Base-by-base conservation (phyloP, 2,797 vertebrate species). In the Sphenopsis melanotis region DNA sequence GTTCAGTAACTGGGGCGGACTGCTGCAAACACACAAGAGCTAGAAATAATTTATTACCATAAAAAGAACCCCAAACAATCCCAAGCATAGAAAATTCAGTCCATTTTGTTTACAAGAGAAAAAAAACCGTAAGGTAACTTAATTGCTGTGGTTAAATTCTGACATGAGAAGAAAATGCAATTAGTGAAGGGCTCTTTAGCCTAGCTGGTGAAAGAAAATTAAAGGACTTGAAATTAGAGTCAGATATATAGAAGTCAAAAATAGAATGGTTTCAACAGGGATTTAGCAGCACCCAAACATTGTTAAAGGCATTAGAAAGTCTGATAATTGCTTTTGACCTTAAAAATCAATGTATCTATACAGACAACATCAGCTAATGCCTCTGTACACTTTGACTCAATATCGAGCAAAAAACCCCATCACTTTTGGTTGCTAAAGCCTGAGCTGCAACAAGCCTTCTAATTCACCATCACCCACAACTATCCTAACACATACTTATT, bases 211-310 rank as follows among this genome's bases (percentile, higher is more conserved):
- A 72, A 89, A 83, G 29, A 61, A 65, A 87, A 71, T 5, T 23
- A 32, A 53, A 56, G 13, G 15, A 60, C 24, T 56, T 70, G 8
- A 90, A 80, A 60, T 49, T 53, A 52, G 21, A 55, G 23, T 70
- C 39, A 53, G 34, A 41, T 55, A 70, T 2, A 9, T 15, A 56
- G 8, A 56, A 74, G 19, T 32, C 49, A 87, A 79, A 92, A 83
- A 72, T 27, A 81, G 36, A 78, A 29, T 49, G 3, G 1, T 72
- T 80, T 53, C 42, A 46, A 83, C n/a, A 30, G 24, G 59, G 26
- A 64, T 90, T 77, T 74, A 66, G 36, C 68, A 93, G 37, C 37
- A 81, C 64, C 49, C 64, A 84, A 86, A 85, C 32, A 41, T 14
- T 9, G 20, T 65, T 89, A 59, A 92, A 81, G 27, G 13, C 32